Conservation (phyloP, 2,113 vertebrate genomes). For the Lanius collurio region DNA sequence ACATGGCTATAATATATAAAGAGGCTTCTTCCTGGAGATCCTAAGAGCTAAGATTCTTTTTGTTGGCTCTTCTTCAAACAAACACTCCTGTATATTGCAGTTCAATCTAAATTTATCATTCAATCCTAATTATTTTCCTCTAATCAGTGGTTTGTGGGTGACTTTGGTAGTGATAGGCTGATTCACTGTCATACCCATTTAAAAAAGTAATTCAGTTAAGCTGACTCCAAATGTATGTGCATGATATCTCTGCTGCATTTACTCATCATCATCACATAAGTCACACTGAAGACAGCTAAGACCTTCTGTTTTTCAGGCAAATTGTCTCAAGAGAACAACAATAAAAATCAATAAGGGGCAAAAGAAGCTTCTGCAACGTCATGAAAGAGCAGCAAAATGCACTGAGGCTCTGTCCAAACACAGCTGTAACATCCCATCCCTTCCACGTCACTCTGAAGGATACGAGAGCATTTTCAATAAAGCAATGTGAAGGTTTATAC, state of each 20-base stretch:
- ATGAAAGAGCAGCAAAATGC: not conserved
- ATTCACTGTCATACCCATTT: not conserved
- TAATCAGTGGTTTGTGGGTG: not conserved
- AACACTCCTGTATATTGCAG: not conserved
- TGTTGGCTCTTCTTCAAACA: constrained; percentile 6
- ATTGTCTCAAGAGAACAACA: not conserved
- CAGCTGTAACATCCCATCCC: not conserved
- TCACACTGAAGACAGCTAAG: not conserved
- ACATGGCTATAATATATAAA: not conserved
- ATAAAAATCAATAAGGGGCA: not conserved
- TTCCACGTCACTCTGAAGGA: not conserved
- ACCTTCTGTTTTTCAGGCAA: not conserved
- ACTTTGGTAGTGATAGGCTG: not conserved
- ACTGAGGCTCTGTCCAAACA: not conserved
- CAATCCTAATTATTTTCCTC: not conserved
- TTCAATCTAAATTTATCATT: not conserved
- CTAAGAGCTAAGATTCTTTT: constrained; percentile 18
- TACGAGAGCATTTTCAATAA: not conserved
- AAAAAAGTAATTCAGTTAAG: not conserved
- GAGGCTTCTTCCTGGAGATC: not conserved
- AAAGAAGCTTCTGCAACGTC: not conserved
- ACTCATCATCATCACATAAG: not conserved
- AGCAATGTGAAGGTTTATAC: not conserved
- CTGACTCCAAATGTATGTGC: not conserved
- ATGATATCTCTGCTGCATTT: not conserved